Percentiles rank a stretch among this genome's conserved stretches.
These are phyloP conservation scores for Lampropteryx suffumata DNA, from an alignment of 2,888 invertebrate genomes.

Conservation along the genomic window DNA sequence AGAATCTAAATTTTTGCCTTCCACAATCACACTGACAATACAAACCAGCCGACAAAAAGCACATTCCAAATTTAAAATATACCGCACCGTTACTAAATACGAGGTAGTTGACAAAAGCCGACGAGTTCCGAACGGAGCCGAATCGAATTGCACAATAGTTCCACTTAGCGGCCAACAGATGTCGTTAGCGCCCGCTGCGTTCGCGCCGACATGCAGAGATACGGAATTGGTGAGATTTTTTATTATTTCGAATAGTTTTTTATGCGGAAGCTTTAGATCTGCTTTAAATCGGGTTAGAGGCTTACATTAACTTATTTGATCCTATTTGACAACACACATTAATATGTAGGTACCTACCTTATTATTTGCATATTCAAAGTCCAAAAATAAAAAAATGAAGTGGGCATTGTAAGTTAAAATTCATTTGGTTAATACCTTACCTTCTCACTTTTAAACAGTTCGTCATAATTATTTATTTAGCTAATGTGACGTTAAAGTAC, in stretches of 20 bases:
- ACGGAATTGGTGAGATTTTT: conserved; percentile 55
- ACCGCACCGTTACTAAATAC: conserved; percentile 73
- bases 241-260: conserved; percentile 16
- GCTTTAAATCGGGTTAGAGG: conserved; percentile 15
- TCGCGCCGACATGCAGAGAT: conserved; percentile 56
- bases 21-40: conserved; percentile 34
- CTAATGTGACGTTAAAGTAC: no score
- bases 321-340: background rate
- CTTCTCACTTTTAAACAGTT: no score
- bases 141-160: conserved; percentile 75
- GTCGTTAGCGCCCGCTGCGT: conserved; percentile 79
- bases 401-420: no score
- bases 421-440: no score
- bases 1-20: conserved; percentile 18
- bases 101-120: conserved; percentile 67
- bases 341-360: no score
- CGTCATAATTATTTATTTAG: no score
- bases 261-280: conserved; percentile 24
- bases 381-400: no score
- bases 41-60: conserved; percentile 54
- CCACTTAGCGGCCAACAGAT: conserved; percentile 76
- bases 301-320: background rate
- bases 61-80: conserved; percentile 68
- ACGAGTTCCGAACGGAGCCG: conserved; percentile 58
- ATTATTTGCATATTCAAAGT: no score